A percentile compares a stretch with the other conserved stretches of the same genome.
phyloP scores from a whole-genome alignment of 2,888 invertebrate species.

The Ceramica pisi region DNA sequence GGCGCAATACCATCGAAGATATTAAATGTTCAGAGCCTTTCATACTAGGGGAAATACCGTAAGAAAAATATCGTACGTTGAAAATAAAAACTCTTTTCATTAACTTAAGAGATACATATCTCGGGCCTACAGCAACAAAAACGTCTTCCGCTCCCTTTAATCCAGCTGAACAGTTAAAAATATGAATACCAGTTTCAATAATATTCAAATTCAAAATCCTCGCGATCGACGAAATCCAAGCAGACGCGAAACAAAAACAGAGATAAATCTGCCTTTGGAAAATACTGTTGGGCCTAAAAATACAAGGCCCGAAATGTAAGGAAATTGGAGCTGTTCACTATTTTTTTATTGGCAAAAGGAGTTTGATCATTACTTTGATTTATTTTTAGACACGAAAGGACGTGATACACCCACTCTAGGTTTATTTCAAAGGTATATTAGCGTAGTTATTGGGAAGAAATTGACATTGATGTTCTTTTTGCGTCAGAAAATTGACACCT shows the following conservation, averaged over 20 bases:
- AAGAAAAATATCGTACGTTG: conserved; percentile 1
- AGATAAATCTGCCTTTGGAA: conserved; percentile 59
- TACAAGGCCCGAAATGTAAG: conserved; percentile 62
- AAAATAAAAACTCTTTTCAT: conserved; percentile 23
- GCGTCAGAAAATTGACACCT: neutral
- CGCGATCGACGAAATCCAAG: conserved; percentile 54
- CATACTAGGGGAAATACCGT: neutral
- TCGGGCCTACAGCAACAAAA: conserved; percentile 24
- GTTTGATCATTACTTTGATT: conserved; percentile 52
- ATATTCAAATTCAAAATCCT: conserved; percentile 65
- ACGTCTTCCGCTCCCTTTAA: conserved; percentile 34
- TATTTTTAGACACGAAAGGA: conserved; percentile 39
- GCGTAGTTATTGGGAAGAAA: neutral
- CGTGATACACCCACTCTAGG: neutral
- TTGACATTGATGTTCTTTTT: conserved; percentile 11
- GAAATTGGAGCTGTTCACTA: conserved; percentile 67
- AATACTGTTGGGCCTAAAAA: conserved; percentile 64
- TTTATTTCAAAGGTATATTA: neutral
- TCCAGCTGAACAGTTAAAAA: conserved; percentile 49
- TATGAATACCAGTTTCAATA: conserved; percentile 59
- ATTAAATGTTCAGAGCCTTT: neutral
- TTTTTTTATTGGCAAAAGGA: conserved; percentile 62
- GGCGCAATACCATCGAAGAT: neutral
- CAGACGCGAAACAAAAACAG: conserved; percentile 68
- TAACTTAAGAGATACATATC: conserved; percentile 18